Base-by-base conservation (phyloP, 2,888 invertebrate genomes). In the Autographa pulchrina region DNA sequence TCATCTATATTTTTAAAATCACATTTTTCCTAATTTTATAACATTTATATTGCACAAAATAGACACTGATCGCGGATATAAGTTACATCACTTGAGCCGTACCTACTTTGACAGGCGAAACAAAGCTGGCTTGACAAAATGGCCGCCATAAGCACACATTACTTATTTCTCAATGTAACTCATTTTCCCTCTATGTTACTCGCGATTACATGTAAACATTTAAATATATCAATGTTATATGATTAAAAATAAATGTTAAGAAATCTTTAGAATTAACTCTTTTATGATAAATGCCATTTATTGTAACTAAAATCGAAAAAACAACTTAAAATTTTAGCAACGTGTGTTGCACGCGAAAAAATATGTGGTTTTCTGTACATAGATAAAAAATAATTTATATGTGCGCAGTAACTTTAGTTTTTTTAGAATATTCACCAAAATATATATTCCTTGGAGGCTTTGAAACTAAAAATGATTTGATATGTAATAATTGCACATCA, bases 1-100 rank as follows among this genome's bases (percentile, higher is more conserved):
- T 90, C 90, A 91, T 93, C 94, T 94, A 95, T 94, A 92, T 91
- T 90, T 89, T 92, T 94, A 94, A 94, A 95, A 95, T 95, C 95
- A 95, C 95, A 95, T 92, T 95, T 94, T 88, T 92, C 94, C 94
- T 95, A 95, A 92, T 89, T 87, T 86, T 90, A 88, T 93, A 94
- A 94, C 93, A 92, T 93, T 87, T 84, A 92, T 92, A 92, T 93
- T 94, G 94, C 94, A 94, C 91, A 91, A 91, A 92, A 91, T 92
- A 94, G 91, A 94, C 93, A 94, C 86, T 87, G 90, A 94, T 85
- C 86, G 91, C 90, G 79, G 75, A 79, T 84, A 78, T 25, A 85
- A 81, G 81, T 84, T 86, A 88, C 80, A 84, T 71, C 67, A 75
- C 86, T 88, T 85, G 86, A 85, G 84, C 87, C 80, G 78, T 81